Percentiles rank a stretch among this genome's conserved stretches.
phyloP scores from a whole-genome alignment of 2,113 vertebrate species.

The Rhipidura dahli region DNA sequence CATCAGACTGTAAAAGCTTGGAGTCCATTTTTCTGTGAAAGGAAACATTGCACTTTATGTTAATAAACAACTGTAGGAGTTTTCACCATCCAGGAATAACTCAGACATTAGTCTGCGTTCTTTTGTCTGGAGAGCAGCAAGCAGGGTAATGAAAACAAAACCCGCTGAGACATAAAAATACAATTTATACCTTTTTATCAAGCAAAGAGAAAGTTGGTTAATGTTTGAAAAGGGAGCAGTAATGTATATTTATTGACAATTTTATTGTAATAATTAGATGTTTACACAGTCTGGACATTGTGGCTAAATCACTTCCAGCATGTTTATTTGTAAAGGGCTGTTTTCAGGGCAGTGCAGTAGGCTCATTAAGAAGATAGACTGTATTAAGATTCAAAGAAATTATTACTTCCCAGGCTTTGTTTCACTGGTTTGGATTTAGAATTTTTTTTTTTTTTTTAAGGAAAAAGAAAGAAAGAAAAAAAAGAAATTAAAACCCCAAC shows the following conservation, averaged over 20 bases:
- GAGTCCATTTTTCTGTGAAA: constrained; percentile 42
- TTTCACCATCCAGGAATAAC: constrained; percentile 61
- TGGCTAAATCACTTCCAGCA: constrained; percentile 77
- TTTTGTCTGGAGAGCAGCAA: constrained; percentile 69
- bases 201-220: constrained; percentile 75
- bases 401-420: constrained; percentile 14
- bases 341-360: constrained; percentile 63
- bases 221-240: constrained; percentile 76
- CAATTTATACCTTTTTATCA: constrained; percentile 76
- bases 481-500: background rate
- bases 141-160: constrained; percentile 71
- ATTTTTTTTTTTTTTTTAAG: background rate
- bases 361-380: constrained; percentile 78
- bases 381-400: constrained; percentile 62
- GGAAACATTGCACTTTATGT: background rate
- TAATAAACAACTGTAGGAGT: constrained; percentile 69
- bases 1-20: constrained; percentile 19
- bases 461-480: background rate
- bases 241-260: constrained; percentile 81
- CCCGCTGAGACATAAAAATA: constrained; percentile 66
- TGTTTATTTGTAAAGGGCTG: constrained; percentile 75
- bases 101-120: constrained; percentile 49
- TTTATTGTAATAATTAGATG: constrained; percentile 82
- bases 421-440: constrained; percentile 22
- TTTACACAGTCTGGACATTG: constrained; percentile 80